Evolutionary conservation across 2,113 vertebrate species (phyloP), one percentile per base, ranked within the genome.

Genomic region (Erpornis zantholeuca): DNA sequence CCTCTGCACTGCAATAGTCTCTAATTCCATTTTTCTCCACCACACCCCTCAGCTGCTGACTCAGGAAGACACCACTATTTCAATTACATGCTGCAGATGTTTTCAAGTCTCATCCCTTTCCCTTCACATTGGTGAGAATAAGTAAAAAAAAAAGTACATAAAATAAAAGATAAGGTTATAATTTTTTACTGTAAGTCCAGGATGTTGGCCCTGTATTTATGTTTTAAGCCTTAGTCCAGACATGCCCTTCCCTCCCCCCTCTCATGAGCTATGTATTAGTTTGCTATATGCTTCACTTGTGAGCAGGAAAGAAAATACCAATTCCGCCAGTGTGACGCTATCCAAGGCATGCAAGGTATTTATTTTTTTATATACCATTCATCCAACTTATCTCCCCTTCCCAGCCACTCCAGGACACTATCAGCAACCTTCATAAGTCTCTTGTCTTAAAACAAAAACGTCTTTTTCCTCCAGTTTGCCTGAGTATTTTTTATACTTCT

Each of bases 381-480:
- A 70, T 96, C 38, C 81, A 82, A 91, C 68, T 94, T 88, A 90
- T 86, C 66, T 95, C 50, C 15, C 59, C 25, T 92, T 68, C 64
- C 53, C 75, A 95, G 88, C 68, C 95, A 94, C 56, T 29, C 79
- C 64, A 93, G 85, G 88, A 82, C 14, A 6, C 36, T 60, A 88
- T 93, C 80, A 94, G 38, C 31, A 94, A 94, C 86, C 35, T 86
- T 96, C 88, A 59, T 88, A 94, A 86, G n/a, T 50, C 65, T 89
- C 36, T 65, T 5, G 1, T 81, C 56, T 81, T 83, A 88, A 96
- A 78, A 91, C 81, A 94, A 86, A 94, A 94, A 59, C 24, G 33
- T 36, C 38, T 82, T 72, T 95, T 94, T 28, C 54, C 40, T 73
- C 9, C 28, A 29, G 16, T 89, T 93, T 75, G 29, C 47, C 82